Evolutionary conservation across 2,113 vertebrate species (phyloP).

Genomic region (Dasyprocta punctata): DNA sequence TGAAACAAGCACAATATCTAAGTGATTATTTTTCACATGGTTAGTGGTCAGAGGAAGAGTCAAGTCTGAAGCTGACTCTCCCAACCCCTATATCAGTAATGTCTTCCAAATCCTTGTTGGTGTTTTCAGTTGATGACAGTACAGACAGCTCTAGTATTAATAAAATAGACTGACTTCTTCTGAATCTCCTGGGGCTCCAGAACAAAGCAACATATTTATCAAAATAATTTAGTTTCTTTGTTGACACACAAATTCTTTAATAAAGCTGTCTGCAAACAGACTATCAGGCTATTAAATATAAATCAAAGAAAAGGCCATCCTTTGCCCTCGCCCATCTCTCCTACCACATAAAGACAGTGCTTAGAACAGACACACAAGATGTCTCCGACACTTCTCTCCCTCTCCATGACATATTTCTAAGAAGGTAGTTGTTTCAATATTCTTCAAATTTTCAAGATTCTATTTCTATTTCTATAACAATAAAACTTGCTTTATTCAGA

Average conservation of each 20-base stretch:
- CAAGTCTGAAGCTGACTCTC: neutral
- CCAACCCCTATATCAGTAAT: neutral
- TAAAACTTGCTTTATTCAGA: conserved; percentile 30
- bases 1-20: neutral
- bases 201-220: neutral
- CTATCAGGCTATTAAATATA: neutral
- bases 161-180: neutral
- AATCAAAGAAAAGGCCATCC: neutral
- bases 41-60: neutral
- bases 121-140: neutral
- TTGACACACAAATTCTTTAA: neutral
- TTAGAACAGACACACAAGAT: neutral
- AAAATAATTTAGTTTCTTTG: neutral
- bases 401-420: neutral
- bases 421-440: conserved; percentile 8
- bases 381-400: neutral
- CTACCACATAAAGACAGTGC: neutral
- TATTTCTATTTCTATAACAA: conserved; percentile 1
- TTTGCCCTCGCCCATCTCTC: neutral
- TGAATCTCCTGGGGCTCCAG: neutral
- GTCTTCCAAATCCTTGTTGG: neutral
- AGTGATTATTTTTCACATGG: neutral
- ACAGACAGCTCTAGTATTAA: neutral
- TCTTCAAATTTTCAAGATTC: neutral
- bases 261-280: neutral